Base-by-base conservation (phyloP, 2,888 invertebrate genomes). In the Incurvaria masculella region DNA sequence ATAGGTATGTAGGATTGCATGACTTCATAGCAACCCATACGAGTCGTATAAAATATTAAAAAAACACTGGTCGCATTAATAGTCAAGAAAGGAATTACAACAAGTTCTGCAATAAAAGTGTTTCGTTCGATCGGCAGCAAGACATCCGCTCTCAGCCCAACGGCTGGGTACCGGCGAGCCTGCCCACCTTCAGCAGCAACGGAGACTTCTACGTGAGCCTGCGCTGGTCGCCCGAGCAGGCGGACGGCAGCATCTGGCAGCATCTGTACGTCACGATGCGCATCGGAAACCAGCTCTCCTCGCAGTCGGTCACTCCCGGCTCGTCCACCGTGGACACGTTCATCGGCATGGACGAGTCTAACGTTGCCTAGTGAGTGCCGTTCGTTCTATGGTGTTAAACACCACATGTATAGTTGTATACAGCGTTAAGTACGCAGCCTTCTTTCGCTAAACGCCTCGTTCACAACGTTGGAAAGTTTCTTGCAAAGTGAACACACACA, bases 161-260 rank as follows among this genome's bases (percentile, higher is more conserved):
- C 2, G 91, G 91, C 1, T 92, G 91, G 91, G 70, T 91, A 1
- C 80, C 82, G 1, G 72, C 84, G 1, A 75, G 79, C 1, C 65
- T 81, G 2, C 87, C 88, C 0, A 63, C 74, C 1, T 84, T 81
- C 59, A 76, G 76, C 43, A 62, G 69, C 2, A 55, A 59, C 20
- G 81, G 80, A 1, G 65, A 72, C 43, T 68, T 66, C 55, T 73
- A 69, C 58, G 56, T 81, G 11, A 73, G 74, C 3, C 64, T 69
- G 11, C 65, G 73, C 23, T 75, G 75, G 75, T 73, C 74, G 1
- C 48, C 60, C 14, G 56, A 58, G 44, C 74, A 72, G 49, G 61
- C 64, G 1, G 72, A 71, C 56, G 79, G 78, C 4, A 66, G 64
- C 45, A 68, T 74, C 54, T 84, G 83, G 83, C 76, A 74, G 50